These are phyloP conservation scores for Cosmorhoe ocellata DNA, from an alignment of 2,888 invertebrate genomes.

Conservation along the genomic window DNA sequence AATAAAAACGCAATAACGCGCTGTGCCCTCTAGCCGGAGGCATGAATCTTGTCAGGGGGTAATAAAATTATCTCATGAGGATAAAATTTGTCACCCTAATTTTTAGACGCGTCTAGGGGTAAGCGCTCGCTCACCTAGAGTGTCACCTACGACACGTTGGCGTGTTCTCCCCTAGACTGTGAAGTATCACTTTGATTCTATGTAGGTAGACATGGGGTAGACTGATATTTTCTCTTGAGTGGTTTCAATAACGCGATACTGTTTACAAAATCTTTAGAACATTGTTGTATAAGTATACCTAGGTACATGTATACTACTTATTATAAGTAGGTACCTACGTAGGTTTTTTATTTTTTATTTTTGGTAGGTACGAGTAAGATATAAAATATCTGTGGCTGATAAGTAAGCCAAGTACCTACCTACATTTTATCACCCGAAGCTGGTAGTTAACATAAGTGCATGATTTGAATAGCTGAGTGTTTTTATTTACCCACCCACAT, in stretches of 20 bases:
- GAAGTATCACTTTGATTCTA: background rate
- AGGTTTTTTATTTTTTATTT: too few species aligned
- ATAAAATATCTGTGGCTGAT: constrained; percentile 42
- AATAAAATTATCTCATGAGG: constrained; percentile 75
- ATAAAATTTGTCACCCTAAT: constrained; percentile 68
- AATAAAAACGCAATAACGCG: constrained; percentile 77
- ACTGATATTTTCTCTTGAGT: too few species aligned
- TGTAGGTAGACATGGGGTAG: too few species aligned
- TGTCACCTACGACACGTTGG: constrained; percentile 1
- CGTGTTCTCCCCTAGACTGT: background rate
- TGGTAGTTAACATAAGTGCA: constrained; percentile 38
- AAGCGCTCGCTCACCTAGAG: constrained; percentile 22
- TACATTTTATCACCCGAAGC: constrained; percentile 44
- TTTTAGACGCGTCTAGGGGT: constrained; percentile 44
- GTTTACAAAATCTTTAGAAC: too few species aligned
- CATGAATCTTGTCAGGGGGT: constrained; percentile 62
- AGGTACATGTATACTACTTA: too few species aligned
- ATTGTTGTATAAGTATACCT: too few species aligned
- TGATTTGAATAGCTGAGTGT: constrained; percentile 36
- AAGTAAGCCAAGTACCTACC: too few species aligned
- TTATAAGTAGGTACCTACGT: too few species aligned
- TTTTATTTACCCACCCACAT: constrained; percentile 19
- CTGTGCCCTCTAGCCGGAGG: constrained; percentile 54
- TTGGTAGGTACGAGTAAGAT: too few species aligned
- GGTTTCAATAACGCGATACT: too few species aligned